Evolutionary conservation across 2,888 invertebrate genomes (phyloP).

Genomic region (Cepaea hortensis): DNA sequence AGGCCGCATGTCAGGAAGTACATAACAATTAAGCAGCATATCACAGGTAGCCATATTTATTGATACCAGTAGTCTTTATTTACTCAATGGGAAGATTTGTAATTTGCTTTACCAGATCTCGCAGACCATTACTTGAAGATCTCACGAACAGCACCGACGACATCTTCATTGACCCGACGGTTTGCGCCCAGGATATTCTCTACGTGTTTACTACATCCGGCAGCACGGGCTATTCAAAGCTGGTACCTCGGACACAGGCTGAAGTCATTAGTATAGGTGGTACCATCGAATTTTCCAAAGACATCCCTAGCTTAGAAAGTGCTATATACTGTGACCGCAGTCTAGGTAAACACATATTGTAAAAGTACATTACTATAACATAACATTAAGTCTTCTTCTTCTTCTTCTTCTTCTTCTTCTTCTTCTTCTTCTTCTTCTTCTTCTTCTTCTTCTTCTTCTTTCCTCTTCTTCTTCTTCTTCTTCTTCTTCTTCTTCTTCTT

Average conservation of each 20-base stretch:
- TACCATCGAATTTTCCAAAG: not conserved
- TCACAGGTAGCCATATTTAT: too few relatives aligned
- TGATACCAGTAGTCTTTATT: too few relatives aligned
- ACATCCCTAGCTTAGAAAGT: too few relatives aligned
- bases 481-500: too few relatives aligned
- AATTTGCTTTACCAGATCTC: not conserved
- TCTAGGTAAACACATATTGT: not conserved
- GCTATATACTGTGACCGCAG: not conserved
- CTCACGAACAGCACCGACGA: not conserved
- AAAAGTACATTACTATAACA: too few relatives aligned
- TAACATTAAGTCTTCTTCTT: too few relatives aligned
- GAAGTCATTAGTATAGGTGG: not conserved
- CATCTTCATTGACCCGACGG: not conserved
- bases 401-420: too few relatives aligned
- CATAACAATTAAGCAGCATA: too few relatives aligned
- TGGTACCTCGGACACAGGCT: constrained; percentile 1
- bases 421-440: too few relatives aligned
- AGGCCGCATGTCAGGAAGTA: too few relatives aligned
- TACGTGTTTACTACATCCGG: constrained; percentile 25
- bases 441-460: too few relatives aligned
- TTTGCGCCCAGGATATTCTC: not conserved
- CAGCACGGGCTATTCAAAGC: constrained; percentile 23
- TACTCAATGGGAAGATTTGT: not conserved
- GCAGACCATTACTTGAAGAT: not conserved
- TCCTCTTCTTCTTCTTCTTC: too few relatives aligned